A percentile compares a stretch with the other conserved stretches of the same genome.
Conservation (phyloP, 2,888 invertebrate species). For the Anthrax anthrax region DNA sequence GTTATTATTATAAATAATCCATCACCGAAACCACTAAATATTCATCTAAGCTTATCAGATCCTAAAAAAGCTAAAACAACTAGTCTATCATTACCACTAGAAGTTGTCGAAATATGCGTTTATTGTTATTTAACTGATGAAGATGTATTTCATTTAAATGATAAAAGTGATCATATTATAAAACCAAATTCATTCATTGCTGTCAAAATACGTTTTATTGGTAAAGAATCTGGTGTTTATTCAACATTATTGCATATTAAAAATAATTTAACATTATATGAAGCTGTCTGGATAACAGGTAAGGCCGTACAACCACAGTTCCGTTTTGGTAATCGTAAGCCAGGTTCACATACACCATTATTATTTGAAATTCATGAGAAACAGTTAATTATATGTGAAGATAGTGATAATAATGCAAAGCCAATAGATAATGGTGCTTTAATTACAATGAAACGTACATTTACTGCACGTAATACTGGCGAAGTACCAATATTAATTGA, state of each 20-base stretch:
- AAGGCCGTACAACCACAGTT: slow-evolving; percentile 77
- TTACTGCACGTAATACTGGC: slow-evolving; percentile 81
- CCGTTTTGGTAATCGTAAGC: slow-evolving; percentile 74
- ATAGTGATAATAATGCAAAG: slow-evolving; percentile 1
- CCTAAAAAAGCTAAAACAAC: slow-evolving; percentile 24
- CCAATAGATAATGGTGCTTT: neutral
- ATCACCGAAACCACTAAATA: slow-evolving; percentile 22
- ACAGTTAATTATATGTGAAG: slow-evolving; percentile 41
- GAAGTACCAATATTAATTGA: slow-evolving; percentile 67
- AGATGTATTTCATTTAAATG: slow-evolving; percentile 25
- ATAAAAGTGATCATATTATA: slow-evolving; percentile 20
- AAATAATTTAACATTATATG: slow-evolving; percentile 87
- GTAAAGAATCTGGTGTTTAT: slow-evolving; percentile 24
- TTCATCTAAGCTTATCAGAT: slow-evolving; percentile 27
- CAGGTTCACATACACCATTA: slow-evolving; percentile 60
- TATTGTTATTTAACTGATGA: slow-evolving; percentile 28
- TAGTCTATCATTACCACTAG: slow-evolving; percentile 25
- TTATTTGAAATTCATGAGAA: slow-evolving; percentile 58
- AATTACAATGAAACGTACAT: slow-evolving; percentile 52
- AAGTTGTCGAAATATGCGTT: slow-evolving; percentile 27
- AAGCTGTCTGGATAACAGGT: slow-evolving; percentile 68
- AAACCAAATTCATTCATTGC: slow-evolving; percentile 20
- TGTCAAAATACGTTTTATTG: slow-evolving; percentile 25
- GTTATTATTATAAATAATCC: slow-evolving; percentile 29
- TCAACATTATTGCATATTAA: slow-evolving; percentile 40